These are phyloP conservation scores for Masnerella sp. DNA, from an alignment of 2,888 invertebrate genomes.

Conservation along the genomic window DNA sequence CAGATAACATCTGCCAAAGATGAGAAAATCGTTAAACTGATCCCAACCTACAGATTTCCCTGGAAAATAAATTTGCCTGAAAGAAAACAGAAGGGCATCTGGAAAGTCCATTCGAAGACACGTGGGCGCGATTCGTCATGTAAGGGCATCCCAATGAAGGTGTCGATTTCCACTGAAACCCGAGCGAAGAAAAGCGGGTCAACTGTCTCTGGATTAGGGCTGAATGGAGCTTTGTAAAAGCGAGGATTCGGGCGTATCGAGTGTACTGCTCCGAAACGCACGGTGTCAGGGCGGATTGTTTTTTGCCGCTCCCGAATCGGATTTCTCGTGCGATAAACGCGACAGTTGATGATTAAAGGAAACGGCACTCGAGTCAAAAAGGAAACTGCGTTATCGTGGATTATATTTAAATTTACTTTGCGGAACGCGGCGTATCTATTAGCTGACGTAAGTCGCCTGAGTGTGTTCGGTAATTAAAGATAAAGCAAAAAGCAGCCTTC, in stretches of 20 bases:
- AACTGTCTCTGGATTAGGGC: slow-evolving; percentile 40
- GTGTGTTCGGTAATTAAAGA: slow-evolving; percentile 59
- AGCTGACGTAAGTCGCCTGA: slow-evolving; percentile 55
- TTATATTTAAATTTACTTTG: slow-evolving; percentile 58
- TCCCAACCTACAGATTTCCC: too few relatives aligned
- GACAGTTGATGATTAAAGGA: slow-evolving; percentile 48
- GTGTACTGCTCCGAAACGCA: slow-evolving; percentile 26
- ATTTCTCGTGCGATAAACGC: slow-evolving; percentile 48
- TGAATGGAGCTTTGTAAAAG: slow-evolving; percentile 30
- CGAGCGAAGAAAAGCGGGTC: slow-evolving; percentile 36
- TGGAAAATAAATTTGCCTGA: too few relatives aligned
- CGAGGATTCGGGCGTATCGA: slow-evolving; percentile 24
- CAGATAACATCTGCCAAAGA: too few relatives aligned
- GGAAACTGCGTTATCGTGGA: slow-evolving; percentile 52
- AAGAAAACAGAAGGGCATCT: too few relatives aligned
- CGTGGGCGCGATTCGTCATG: too few relatives aligned
- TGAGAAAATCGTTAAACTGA: too few relatives aligned
- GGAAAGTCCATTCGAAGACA: too few relatives aligned
- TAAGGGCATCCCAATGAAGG: too few relatives aligned
- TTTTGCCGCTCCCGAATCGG: slow-evolving; percentile 33
- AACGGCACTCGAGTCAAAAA: slow-evolving; percentile 46
- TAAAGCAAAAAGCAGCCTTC: slow-evolving; percentile 54
- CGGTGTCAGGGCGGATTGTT: slow-evolving; percentile 34
- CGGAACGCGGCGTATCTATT: slow-evolving; percentile 42
- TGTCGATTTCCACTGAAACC: slow-evolving; percentile 23